These are phyloP conservation scores for Luffia ferchaultella DNA, from an alignment of 2,888 invertebrate genomes.

Conservation along the genomic window DNA sequence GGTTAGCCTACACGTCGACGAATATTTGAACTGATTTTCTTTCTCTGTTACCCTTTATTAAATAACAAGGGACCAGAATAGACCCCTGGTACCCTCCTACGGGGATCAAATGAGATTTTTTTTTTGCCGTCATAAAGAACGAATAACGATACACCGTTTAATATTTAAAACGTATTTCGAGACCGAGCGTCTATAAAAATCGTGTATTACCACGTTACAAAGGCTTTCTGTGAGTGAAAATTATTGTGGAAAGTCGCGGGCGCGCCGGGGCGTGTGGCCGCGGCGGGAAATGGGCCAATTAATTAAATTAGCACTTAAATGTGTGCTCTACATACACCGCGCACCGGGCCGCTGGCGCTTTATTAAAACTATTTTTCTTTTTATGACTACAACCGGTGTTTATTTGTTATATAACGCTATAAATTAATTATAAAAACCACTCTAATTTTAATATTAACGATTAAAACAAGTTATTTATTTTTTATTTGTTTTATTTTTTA, in stretches of 20 bases:
- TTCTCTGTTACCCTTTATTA: too few relatives aligned
- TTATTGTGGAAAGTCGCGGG: slow-evolving; percentile 34
- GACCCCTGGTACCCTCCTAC: neutral
- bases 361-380: slow-evolving; percentile 53
- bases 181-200: neutral
- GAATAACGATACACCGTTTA: neutral
- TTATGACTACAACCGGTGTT: neutral
- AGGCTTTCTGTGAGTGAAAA: slow-evolving; percentile 42
- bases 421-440: too few relatives aligned
- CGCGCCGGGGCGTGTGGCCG: slow-evolving; percentile 5
- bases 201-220: neutral
- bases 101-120: neutral
- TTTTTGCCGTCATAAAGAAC: neutral
- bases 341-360: slow-evolving; percentile 25
- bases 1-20: too few relatives aligned
- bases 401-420: neutral
- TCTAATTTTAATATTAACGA: too few relatives aligned
- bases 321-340: slow-evolving; percentile 17
- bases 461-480: too few relatives aligned
- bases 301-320: slow-evolving; percentile 58
- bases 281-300: slow-evolving; percentile 43
- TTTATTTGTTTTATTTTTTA: too few relatives aligned
- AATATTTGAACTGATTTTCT: too few relatives aligned
- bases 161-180: neutral
- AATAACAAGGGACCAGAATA: too few relatives aligned